phyloP scores from a whole-genome alignment of 2,797 vertebrate genomes.

The Sebastes trivittatus region DNA sequence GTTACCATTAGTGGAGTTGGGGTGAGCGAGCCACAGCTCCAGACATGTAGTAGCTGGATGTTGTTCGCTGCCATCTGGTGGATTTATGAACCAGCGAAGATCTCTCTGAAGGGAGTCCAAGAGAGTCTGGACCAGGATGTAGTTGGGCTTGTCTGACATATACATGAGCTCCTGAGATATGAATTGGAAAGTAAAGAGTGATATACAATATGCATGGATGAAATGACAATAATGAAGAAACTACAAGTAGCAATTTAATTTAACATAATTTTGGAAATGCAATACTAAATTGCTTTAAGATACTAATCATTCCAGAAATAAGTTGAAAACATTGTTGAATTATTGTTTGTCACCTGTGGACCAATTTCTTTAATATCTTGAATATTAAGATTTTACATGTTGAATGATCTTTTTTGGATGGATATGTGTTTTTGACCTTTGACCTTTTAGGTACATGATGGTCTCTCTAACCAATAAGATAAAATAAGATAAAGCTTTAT shows the following conservation, averaged over 20 bases:
- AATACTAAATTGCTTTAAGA: not conserved
- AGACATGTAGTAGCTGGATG: conserved; percentile 85
- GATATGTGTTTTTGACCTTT: not conserved
- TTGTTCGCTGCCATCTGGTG: conserved; percentile 84
- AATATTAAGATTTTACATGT: not conserved
- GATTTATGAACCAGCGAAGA: conserved; percentile 76
- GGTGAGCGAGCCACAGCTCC: conserved; percentile 84
- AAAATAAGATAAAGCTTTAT: not conserved
- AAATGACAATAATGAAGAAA: not conserved
- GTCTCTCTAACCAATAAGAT: not conserved
- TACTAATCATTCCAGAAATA: not conserved
- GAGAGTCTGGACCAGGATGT: conserved; percentile 67
- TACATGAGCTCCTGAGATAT: conserved; percentile 63
- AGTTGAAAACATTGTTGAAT: not conserved
- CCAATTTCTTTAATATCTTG: not conserved
- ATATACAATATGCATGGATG: not conserved
- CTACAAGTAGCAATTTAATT: not conserved
- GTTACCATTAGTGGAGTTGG: conserved; percentile 80
- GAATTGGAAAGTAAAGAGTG: not conserved
- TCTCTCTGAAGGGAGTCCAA: conserved; percentile 79
- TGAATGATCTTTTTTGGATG: too few species aligned
- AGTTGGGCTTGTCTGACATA: conserved; percentile 74
- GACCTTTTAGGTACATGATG: not conserved
- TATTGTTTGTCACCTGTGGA: not conserved
- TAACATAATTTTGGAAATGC: not conserved